These are phyloP conservation scores for Drosophila merina DNA, from an alignment of 2,888 invertebrate species.

Conservation along the genomic window DNA sequence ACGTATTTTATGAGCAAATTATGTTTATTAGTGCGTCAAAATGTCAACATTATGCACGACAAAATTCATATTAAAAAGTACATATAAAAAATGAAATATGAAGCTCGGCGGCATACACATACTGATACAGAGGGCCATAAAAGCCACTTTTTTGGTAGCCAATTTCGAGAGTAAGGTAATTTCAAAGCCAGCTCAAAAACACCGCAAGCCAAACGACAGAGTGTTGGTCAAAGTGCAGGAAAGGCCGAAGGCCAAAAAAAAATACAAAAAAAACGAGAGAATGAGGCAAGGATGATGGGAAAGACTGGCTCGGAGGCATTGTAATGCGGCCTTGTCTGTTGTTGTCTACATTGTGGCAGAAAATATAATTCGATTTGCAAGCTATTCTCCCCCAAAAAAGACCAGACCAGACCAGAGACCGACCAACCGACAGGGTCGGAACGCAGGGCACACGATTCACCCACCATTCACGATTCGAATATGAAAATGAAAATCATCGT, in stretches of 20 bases:
- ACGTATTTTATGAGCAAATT: constrained; percentile 75
- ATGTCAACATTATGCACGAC: constrained; percentile 75
- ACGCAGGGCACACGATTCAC: constrained; percentile 37
- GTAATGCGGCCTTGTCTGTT: constrained; percentile 46
- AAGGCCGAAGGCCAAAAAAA: constrained; percentile 31
- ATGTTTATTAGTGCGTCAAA: constrained; percentile 79
- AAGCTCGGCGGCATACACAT: constrained; percentile 28
- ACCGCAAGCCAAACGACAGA: constrained; percentile 35
- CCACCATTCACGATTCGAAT: constrained; percentile 52
- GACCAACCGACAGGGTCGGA: constrained; percentile 10
- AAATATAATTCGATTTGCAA: constrained; percentile 74
- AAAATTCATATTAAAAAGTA: constrained; percentile 67
- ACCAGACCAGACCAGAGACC: not conserved
- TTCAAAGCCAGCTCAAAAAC: constrained; percentile 36
- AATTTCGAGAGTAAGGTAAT: constrained; percentile 45
- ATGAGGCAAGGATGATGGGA: constrained; percentile 2
- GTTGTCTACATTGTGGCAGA: constrained; percentile 73
- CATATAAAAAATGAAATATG: constrained; percentile 52
- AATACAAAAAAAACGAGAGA: constrained; percentile 1
- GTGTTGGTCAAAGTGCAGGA: constrained; percentile 50
- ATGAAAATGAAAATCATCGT: constrained; percentile 64
- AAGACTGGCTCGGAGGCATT: constrained; percentile 33
- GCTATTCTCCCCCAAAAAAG: constrained; percentile 36
- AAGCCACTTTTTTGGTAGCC: constrained; percentile 41
- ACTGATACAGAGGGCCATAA: constrained; percentile 30